Evolutionary conservation across 2,797 vertebrate genomes (phyloP), one percentile per base, ranked within the genome.

Genomic region (Chaunax sp.): DNA sequence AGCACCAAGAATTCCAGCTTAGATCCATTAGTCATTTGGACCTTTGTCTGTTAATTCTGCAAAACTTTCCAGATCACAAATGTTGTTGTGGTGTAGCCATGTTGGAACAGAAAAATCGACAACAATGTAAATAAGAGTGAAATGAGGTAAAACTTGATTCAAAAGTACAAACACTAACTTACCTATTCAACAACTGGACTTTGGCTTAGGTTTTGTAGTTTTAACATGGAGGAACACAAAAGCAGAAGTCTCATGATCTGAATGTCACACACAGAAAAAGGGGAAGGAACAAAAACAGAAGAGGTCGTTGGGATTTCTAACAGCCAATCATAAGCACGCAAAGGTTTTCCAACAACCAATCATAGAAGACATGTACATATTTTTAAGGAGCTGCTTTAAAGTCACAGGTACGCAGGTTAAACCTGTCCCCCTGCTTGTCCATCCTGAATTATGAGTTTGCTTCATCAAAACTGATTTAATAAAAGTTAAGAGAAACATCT

Each of bases 341-440:
- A n/a, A 23, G 3, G 11, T 26, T 54, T 38, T 12, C 16, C 14
- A 9, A 3, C 28, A 64, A 22, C 86, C 83, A 87, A 84, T 80
- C 62, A 67, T 2, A 64, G 18, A 30, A 72, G 23, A 52, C 47
- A 59, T 73, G 60, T 40, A 64, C 30, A 69, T 52, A 1, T 1
- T 38, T 16, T 19, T 11, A 6, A 1, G 15, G 40, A 25, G n/a
- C 40, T 25, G 15, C 69, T 80, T 89, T 90, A 88, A 90, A 90
- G 88, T 43, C n/a, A 80, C 75, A 89, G 83, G 22, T 41, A 8
- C 6, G 22, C 44, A 8, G 7, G 1, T 26, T 23, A 15, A 49
- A 75, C 16, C 1, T 20, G 1, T 5, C 25, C 7, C 1, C 25
- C n/a, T n/a, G 5, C 9, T 12, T 44, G 26, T 16, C 15, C n/a